Percentiles rank a stretch among this genome's conserved stretches.
These are phyloP conservation scores for Rhingia rostrata DNA, from an alignment of 2,888 invertebrate species.

Conservation along the genomic window DNA sequence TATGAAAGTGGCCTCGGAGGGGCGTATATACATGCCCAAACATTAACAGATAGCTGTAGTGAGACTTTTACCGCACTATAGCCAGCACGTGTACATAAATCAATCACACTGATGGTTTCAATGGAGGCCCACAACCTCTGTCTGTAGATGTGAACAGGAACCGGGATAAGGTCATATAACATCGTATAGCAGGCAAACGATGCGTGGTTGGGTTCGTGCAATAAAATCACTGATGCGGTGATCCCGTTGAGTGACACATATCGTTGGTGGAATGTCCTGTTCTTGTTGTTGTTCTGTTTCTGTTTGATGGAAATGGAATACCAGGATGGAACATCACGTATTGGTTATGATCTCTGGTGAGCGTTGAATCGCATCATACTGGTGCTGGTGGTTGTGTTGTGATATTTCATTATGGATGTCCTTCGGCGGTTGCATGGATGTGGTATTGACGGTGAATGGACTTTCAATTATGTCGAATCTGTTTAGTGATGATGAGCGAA, in stretches of 20 bases:
- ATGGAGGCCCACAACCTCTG: background rate
- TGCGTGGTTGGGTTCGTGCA: slow-evolving; percentile 44
- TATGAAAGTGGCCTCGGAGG: background rate
- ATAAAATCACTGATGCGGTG: slow-evolving; percentile 58
- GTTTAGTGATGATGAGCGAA: slow-evolving; percentile 28
- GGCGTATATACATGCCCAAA: slow-evolving; percentile 10
- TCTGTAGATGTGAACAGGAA: slow-evolving; percentile 2
- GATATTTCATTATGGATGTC: slow-evolving; percentile 52
- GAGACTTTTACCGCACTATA: background rate
- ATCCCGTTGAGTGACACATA: slow-evolving; percentile 59
- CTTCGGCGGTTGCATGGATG: slow-evolving; percentile 30
- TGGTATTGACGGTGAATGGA: slow-evolving; percentile 34
- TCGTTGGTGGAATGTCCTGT: slow-evolving; percentile 21
- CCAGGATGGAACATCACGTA: slow-evolving; percentile 7
- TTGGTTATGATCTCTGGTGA: slow-evolving; percentile 40
- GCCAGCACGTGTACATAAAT: slow-evolving; percentile 47
- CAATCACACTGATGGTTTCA: slow-evolving; percentile 58
- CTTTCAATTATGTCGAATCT: slow-evolving; percentile 62
- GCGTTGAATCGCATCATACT: background rate
- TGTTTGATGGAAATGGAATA: background rate
- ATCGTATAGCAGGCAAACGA: slow-evolving; percentile 36
- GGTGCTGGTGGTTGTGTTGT: slow-evolving; percentile 40
- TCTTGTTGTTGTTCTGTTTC: background rate
- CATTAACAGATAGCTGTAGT: slow-evolving; percentile 10
- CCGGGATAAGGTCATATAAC: slow-evolving; percentile 18